Percentiles rank a stretch among this genome's conserved stretches.
Evolutionary conservation across 2,113 vertebrate species (phyloP).

Genomic region (Rhagologus leucostigma): DNA sequence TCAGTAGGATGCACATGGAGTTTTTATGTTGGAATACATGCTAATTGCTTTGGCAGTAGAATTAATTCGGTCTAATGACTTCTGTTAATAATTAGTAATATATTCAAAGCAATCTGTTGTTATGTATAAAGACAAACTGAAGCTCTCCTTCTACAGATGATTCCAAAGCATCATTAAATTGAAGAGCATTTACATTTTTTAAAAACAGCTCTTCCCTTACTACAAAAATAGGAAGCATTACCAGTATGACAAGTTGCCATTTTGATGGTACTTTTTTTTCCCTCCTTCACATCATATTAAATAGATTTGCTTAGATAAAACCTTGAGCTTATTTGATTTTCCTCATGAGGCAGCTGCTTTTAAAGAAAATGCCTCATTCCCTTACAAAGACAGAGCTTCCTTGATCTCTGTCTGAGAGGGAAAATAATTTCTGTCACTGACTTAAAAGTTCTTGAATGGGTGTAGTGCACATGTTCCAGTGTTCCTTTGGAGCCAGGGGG

Average conservation of each 20-base stretch:
- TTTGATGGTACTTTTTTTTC: neutral
- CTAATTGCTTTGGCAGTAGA: slow-evolving; percentile 27
- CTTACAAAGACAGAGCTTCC: neutral
- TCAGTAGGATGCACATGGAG: neutral
- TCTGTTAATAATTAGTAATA: slow-evolving; percentile 34
- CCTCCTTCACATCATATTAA: neutral
- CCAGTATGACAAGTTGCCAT: neutral
- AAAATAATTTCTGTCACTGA: neutral
- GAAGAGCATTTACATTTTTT: neutral
- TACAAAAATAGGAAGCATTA: neutral
- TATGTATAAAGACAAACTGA: slow-evolving; percentile 20
- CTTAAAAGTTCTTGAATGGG: neutral
- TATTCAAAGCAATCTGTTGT: slow-evolving; percentile 41
- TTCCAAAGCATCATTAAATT: slow-evolving; percentile 1
- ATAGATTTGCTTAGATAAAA: neutral
- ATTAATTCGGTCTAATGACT: slow-evolving; percentile 32
- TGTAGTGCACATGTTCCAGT: neutral
- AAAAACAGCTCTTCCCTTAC: neutral
- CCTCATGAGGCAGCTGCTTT: neutral
- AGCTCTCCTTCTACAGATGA: neutral
- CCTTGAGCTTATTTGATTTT: neutral
- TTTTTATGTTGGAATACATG: slow-evolving; percentile 3
- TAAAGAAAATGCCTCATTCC: neutral
- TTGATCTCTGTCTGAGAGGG: neutral
- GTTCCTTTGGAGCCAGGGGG: neutral